Base-by-base conservation (phyloP, 1,140 invertebrate genomes). In the Drosophila biarmipes region DNA sequence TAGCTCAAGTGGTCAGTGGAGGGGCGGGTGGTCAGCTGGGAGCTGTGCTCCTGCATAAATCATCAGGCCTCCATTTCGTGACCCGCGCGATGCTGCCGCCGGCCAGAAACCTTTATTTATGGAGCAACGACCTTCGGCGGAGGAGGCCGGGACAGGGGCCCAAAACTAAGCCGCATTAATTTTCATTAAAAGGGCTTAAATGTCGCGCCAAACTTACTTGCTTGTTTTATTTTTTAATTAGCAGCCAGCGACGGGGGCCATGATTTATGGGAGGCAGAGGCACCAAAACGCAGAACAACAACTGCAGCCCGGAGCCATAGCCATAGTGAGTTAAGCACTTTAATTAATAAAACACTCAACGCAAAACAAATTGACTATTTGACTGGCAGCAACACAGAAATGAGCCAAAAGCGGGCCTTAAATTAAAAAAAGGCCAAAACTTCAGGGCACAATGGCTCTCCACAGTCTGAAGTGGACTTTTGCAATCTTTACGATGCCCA, bases 401-500 rank as follows among this genome's bases (percentile, higher is more conserved):
- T 38, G 56, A 72, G 31, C 54, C 35, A 43, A 48, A 52, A 52
- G 31, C 45, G 19, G 34, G 62, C 34, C 62, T 63, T 63, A 61
- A 78, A 79, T 63, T 37, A 11, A 34, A 49, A 42, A 46, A 55
- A 54, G 11, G 56, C 52, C 48, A 53, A 74, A 74, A 66, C 42
- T 24, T 57, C 58, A 57, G 45, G 43, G 58, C 78, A 78, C 78
- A 82, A 82, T 89, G 73, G 81, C 84, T 89, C 84, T 82, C 55
- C 71, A 87, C 34, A 73, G 79, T 64, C 67, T 87, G 79, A 78
- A 87, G 82, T 89, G 84, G 84, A 73, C 84, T 84, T 87, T 87
- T 69, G 82, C 82, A 87, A 87, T 87, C 82, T 89, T 87, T 87
- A 87, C 84, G 72, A 87, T 87, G 84, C 84, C 84, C 84, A 87